These are phyloP conservation scores for Erannis defoliaria DNA, from an alignment of 2,888 invertebrate species.

Conservation along the genomic window DNA sequence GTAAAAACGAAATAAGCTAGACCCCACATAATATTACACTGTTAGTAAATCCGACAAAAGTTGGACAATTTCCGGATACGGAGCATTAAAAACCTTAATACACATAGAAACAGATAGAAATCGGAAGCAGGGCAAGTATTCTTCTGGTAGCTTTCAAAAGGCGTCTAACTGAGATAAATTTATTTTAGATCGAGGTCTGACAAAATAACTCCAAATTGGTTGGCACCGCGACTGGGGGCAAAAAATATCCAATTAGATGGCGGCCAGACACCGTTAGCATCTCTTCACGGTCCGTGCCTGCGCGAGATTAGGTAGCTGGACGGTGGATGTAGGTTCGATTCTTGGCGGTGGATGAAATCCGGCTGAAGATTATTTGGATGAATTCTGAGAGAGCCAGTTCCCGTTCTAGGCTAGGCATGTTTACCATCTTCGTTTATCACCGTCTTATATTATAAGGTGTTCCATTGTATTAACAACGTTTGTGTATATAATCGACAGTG, in stretches of 20 bases:
- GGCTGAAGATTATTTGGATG: too few relatives aligned
- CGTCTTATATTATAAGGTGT: too few relatives aligned
- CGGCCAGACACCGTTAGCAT: constrained; percentile 34
- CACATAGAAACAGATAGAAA: background rate
- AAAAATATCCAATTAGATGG: constrained; percentile 39
- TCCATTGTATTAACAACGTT: too few relatives aligned
- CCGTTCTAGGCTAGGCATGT: too few relatives aligned
- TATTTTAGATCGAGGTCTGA: constrained; percentile 11
- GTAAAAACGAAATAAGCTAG: too few relatives aligned
- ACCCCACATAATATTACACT: too few relatives aligned
- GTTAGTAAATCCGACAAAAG: too few relatives aligned
- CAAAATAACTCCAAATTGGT: constrained; percentile 35
- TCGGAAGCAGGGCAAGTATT: background rate
- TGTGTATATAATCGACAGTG: too few relatives aligned
- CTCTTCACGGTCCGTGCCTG: constrained; percentile 31
- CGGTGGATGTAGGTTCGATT: constrained; percentile 12
- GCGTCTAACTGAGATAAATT: constrained; percentile 6
- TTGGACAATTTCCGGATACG: too few relatives aligned
- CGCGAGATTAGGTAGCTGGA: constrained; percentile 11
- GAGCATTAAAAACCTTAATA: background rate
- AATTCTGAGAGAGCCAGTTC: too few relatives aligned
- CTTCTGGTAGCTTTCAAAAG: constrained; percentile 8
- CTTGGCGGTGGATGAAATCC: background rate
- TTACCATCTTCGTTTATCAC: too few relatives aligned
- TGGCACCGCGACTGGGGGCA: constrained; percentile 17